Evolutionary conservation across 2,113 vertebrate species (phyloP).

Genomic region (Euleptes europaea): DNA sequence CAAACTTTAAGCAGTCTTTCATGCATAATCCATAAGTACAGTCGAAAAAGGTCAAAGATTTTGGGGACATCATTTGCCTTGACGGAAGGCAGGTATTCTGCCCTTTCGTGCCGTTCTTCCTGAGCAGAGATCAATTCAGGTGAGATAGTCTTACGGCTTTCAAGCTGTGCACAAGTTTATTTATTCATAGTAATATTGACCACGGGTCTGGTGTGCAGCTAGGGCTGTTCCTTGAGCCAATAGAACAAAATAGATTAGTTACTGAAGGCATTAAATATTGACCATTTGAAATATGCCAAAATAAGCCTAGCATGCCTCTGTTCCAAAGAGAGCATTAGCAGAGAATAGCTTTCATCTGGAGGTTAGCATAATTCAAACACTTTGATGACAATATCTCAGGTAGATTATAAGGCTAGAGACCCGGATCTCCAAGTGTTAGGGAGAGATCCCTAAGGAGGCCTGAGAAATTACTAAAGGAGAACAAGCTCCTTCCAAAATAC

Average conservation of each 20-base stretch:
- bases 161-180: conserved; percentile 36
- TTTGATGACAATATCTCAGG: not conserved
- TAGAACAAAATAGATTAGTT: not conserved
- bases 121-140: conserved; percentile 30
- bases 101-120: not conserved
- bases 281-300: conserved; percentile 3
- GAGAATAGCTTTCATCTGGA: not conserved
- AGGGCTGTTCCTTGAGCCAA: not conserved
- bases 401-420: not conserved
- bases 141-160: conserved; percentile 25
- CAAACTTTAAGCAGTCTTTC: conserved; percentile 28
- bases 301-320: not conserved
- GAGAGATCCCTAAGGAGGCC: not conserved
- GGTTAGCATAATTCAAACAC: not conserved
- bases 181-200: conserved; percentile 58
- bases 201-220: conserved; percentile 12
- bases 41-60: conserved; percentile 44
- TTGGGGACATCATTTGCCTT: conserved; percentile 19
- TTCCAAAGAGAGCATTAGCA: not conserved
- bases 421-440: not conserved
- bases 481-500: not conserved
- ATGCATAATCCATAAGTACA: conserved; percentile 25
- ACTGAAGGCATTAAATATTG: conserved; percentile 8
- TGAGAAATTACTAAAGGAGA: not conserved
- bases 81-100: conserved; percentile 29